A percentile compares a stretch with the other conserved stretches of the same genome.
phyloP scores from a whole-genome alignment of 2,797 vertebrate species.

The Myripristis jacobus region DNA sequence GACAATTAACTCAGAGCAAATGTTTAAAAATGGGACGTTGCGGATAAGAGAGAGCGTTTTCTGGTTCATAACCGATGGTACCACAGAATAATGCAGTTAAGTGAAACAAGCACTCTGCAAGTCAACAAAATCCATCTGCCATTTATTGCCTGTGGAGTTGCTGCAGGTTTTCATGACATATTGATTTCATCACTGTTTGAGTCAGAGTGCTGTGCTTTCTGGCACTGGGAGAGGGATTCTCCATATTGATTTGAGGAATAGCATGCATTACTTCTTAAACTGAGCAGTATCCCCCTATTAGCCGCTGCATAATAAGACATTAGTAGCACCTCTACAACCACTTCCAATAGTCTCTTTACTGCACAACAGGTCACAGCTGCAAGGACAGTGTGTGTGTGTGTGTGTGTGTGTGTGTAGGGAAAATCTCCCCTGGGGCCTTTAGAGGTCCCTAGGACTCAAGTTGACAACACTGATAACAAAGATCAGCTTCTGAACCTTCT shows the following conservation, averaged over 20 bases:
- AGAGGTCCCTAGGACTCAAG: constrained; percentile 42
- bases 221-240: not conserved
- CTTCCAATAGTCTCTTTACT: constrained; percentile 16
- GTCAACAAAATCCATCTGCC: not conserved
- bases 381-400: constrained; percentile 33
- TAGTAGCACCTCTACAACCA: not conserved
- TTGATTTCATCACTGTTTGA: constrained; percentile 8
- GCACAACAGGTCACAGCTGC: constrained; percentile 52
- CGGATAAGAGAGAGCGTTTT: no score
- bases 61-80: no score
- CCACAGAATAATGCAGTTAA: not conserved
- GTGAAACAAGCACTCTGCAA: not conserved
- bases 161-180: not conserved
- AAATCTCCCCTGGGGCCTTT: constrained; percentile 43
- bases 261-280: not conserved
- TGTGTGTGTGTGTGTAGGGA: constrained; percentile 28
- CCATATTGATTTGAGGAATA: not conserved
- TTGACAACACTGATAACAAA: constrained; percentile 69
- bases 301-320: not conserved
- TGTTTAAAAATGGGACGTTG: no score
- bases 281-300: not conserved
- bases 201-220: not conserved
- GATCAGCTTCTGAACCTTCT: constrained; percentile 67
- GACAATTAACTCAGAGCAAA: no score
- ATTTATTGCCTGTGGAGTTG: not conserved